Percentiles rank a stretch among this genome's conserved stretches.
phyloP scores from a whole-genome alignment of 2,797 vertebrate genomes.

The Myotis daubentonii region DNA sequence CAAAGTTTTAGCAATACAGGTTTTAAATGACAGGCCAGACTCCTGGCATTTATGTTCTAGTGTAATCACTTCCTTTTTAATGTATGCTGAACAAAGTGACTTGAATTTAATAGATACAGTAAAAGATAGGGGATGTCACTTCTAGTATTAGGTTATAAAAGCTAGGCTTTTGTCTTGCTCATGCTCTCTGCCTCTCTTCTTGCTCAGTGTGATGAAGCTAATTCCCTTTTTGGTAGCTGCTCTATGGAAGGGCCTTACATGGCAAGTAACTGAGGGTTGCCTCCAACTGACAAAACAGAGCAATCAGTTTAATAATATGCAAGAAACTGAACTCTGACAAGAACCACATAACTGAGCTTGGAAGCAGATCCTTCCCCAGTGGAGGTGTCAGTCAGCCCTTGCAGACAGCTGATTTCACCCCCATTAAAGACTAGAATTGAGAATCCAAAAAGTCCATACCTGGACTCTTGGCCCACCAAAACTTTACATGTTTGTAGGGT shows the following conservation, averaged over 20 bases:
- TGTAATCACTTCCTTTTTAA: not conserved
- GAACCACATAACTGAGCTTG: not conserved
- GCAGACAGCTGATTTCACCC: not conserved
- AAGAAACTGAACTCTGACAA: not conserved
- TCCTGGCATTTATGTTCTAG: not conserved
- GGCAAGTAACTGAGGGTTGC: not conserved
- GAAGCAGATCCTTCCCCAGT: not conserved
- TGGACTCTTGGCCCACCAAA: not conserved
- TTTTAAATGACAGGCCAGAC: not conserved
- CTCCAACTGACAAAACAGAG: not conserved
- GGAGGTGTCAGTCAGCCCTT: not conserved
- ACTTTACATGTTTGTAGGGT: not conserved
- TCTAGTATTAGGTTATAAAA: not conserved
- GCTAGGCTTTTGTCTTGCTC: not conserved
- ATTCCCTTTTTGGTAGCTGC: not conserved
- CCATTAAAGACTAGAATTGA: not conserved
- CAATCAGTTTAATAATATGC: not conserved
- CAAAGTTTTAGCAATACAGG: not conserved
- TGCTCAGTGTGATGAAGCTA: not conserved
- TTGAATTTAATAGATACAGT: not conserved
- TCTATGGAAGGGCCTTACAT: not conserved
- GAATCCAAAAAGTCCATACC: not conserved
- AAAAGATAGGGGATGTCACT: not conserved
- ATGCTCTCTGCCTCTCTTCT: not conserved
- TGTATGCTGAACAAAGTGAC: not conserved